phyloP scores from a whole-genome alignment of 2,113 vertebrate species.

The Engystomops pustulosus region DNA sequence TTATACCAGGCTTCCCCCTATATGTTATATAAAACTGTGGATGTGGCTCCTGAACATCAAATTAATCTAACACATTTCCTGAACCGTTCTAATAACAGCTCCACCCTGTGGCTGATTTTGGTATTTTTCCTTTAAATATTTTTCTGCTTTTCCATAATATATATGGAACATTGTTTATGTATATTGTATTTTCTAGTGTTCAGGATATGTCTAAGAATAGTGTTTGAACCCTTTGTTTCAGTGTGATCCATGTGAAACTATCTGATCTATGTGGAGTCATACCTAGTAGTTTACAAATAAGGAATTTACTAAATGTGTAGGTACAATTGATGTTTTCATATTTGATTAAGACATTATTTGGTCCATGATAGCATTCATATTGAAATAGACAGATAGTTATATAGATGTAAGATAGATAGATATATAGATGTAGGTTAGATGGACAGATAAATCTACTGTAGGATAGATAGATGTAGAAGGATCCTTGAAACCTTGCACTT shows the following conservation, averaged over 20 bases:
- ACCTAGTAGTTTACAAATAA: not conserved
- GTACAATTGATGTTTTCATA: not conserved
- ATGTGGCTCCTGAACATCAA: slow-evolving; percentile 28
- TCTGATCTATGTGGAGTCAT: not conserved
- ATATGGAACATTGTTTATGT: not conserved
- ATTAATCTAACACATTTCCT: slow-evolving; percentile 10
- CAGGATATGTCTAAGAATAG: not conserved
- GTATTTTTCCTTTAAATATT: not conserved
- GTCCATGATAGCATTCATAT: too few relatives aligned
- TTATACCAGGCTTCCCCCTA: not conserved
- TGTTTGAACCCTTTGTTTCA: not conserved
- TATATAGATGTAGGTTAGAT: too few relatives aligned
- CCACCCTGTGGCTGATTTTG: slow-evolving; percentile 23
- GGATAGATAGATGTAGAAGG: not conserved
- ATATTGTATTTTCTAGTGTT: not conserved
- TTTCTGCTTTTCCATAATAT: not conserved
- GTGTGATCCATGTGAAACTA: not conserved
- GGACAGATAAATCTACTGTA: not conserved
- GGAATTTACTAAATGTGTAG: not conserved
- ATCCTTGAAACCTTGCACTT: too few relatives aligned
- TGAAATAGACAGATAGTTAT: not conserved
- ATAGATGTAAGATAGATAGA: not conserved
- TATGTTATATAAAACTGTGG: slow-evolving; percentile 3
- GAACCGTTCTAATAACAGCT: not conserved
- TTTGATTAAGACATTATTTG: too few relatives aligned